phyloP scores from a whole-genome alignment of 2,888 invertebrate species.

The Poecilobothrus nobilitatus region DNA sequence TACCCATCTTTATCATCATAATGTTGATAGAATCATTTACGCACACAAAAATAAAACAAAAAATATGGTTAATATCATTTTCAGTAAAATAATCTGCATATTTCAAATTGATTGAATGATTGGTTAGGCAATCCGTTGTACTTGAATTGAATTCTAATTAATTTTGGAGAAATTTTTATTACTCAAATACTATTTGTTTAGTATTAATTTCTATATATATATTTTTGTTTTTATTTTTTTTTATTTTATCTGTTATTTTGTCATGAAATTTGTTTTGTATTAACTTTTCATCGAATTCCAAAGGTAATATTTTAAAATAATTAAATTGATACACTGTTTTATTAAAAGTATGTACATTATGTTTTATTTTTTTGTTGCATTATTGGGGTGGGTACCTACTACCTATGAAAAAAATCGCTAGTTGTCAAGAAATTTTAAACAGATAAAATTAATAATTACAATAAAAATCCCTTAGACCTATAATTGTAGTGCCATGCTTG shows the following conservation, averaged over 20 bases:
- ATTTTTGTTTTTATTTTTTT: neutral
- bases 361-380: no score
- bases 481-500: no score
- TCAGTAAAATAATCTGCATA: neutral
- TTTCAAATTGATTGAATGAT: neutral
- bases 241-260: neutral
- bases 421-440: no score
- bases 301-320: neutral
- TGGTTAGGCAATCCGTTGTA: slow-evolving; percentile 4
- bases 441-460: no score
- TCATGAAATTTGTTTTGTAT: neutral
- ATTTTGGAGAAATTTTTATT: neutral
- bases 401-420: no score
- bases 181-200: neutral
- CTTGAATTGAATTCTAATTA: neutral
- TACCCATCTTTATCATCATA: no score
- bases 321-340: no score
- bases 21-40: neutral
- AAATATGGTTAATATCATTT: neutral
- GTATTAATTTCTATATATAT: no score
- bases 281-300: no score
- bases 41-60: neutral
- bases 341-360: no score
- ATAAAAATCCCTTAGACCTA: no score
- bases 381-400: no score